Conservation (phyloP, 2,888 invertebrate genomes). For the Odontomyia ornata region DNA sequence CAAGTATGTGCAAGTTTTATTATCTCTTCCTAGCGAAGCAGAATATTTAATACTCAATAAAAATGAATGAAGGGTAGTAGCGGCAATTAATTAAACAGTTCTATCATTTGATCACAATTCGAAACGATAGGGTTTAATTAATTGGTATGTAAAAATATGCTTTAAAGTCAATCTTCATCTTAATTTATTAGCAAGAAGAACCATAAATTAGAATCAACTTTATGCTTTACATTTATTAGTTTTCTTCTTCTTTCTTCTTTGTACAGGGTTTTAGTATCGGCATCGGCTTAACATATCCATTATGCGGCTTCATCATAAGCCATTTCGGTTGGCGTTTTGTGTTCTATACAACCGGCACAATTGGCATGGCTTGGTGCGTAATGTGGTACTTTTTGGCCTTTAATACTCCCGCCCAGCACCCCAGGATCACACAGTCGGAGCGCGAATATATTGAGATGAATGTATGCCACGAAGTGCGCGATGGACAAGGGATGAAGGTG, state of each 20-base stretch:
- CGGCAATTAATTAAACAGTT: no score
- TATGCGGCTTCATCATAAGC: slow-evolving; percentile 75
- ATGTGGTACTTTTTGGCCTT: slow-evolving; percentile 75
- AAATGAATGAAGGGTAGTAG: no score
- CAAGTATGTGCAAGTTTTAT: slow-evolving; percentile 67
- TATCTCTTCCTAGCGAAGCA: no score
- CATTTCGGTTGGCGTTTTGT: slow-evolving; percentile 74
- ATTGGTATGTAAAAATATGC: no score
- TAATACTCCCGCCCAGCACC: slow-evolving; percentile 74
- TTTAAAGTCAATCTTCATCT: no score
- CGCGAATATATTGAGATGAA: slow-evolving; percentile 73
- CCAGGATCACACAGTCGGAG: slow-evolving; percentile 72
- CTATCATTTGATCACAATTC: no score
- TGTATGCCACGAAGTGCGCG: slow-evolving; percentile 67
- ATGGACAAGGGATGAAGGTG: slow-evolving; percentile 65
- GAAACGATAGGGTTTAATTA: no score
- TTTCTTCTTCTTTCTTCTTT: not conserved
- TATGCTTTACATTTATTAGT: no score
- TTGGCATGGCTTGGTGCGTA: slow-evolving; percentile 73
- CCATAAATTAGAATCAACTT: no score
- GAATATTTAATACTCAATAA: no score
- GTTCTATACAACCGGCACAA: slow-evolving; percentile 75
- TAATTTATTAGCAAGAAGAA: no score
- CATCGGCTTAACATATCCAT: slow-evolving; percentile 75
- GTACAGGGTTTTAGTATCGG: slow-evolving; percentile 75